Evolutionary conservation across 2,797 vertebrate species (phyloP), one percentile per base, ranked within the genome.

Genomic region (Falco novaeseelandiae): DNA sequence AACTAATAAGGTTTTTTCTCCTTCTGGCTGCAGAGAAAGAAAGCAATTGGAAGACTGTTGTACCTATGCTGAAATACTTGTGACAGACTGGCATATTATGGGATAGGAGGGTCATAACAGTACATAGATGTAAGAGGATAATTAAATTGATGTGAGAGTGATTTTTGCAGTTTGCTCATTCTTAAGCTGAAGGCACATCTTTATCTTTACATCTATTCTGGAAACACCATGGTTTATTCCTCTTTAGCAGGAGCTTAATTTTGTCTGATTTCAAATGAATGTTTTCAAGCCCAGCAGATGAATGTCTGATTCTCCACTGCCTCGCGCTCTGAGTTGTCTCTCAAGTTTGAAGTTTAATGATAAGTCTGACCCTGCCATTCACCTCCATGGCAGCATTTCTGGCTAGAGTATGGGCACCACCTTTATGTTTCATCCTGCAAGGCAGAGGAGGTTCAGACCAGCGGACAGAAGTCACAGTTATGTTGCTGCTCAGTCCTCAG

Each of bases 161-260:
- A 66, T 63, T 94, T 95, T 93, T 94, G 21, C 30, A n/a, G 29
- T 87, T 91, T 78, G 26, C 9, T 73, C 12, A 9, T 87, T 94
- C 59, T 83, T 51, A 73, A 54, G 27, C 10, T 55, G 38, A 94
- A 88, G 42, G 11, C 49, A 62, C 15, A 36, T 71, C 46, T 89
- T 83, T 76, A 20, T 44, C 26, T 78, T 21, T 59, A 36, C 36
- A 9, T 83, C 29, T 71, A 1, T 12, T 72, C 52, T 88, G 66
- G 54, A 48, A 90, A 18, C 25, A 40, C 10, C 1, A 5, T 29
- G 9, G 11, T 54, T 85, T 91, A 72, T 86, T 79, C 1, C 2
- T 62, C 34, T 87, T 83, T 91, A 57, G 18, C 18, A 30, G 32
- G 18, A 79, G 40, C 25, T 81, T 72, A 49, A 48, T 86, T 95